phyloP scores from a whole-genome alignment of 2,888 invertebrate species.

The Ceratothoa steindachneri region DNA sequence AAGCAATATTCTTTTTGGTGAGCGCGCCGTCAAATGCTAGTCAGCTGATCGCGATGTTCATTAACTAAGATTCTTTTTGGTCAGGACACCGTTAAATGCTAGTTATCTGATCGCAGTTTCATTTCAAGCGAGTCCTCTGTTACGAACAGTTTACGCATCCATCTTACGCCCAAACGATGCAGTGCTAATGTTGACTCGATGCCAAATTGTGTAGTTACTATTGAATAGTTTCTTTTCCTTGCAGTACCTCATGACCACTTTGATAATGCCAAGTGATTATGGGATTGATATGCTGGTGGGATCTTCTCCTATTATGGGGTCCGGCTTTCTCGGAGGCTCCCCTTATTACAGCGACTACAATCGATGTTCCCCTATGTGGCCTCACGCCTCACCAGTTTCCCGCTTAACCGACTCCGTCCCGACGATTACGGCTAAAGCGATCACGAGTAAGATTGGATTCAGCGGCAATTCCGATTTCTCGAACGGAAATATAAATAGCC shows the following conservation, averaged over 20 bases:
- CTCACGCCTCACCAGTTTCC: not conserved
- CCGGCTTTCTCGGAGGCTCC: slow-evolving; percentile 21
- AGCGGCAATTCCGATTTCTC: not conserved
- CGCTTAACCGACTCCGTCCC: not conserved
- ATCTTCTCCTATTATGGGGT: slow-evolving; percentile 42
- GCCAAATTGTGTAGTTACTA: not conserved
- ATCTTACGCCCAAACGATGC: too few relatives aligned
- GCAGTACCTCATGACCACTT: slow-evolving; percentile 45
- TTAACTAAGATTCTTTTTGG: too few relatives aligned
- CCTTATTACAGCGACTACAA: not conserved
- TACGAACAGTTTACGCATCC: too few relatives aligned
- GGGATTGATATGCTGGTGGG: slow-evolving; percentile 46
- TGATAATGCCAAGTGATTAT: slow-evolving; percentile 47
- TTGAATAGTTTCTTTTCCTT: not conserved
- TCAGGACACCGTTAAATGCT: too few relatives aligned
- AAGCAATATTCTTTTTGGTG: too few relatives aligned
- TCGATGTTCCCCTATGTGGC: slow-evolving; percentile 3
- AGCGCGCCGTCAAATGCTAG: too few relatives aligned
- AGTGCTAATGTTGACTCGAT: not conserved
- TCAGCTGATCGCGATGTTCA: too few relatives aligned
- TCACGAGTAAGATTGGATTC: not conserved
- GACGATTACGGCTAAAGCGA: not conserved
- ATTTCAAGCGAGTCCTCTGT: too few relatives aligned
- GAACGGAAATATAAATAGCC: not conserved
- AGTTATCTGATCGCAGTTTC: too few relatives aligned